phyloP scores from a whole-genome alignment of 2,797 vertebrate genomes.

The Schizothorax lantsangensis region DNA sequence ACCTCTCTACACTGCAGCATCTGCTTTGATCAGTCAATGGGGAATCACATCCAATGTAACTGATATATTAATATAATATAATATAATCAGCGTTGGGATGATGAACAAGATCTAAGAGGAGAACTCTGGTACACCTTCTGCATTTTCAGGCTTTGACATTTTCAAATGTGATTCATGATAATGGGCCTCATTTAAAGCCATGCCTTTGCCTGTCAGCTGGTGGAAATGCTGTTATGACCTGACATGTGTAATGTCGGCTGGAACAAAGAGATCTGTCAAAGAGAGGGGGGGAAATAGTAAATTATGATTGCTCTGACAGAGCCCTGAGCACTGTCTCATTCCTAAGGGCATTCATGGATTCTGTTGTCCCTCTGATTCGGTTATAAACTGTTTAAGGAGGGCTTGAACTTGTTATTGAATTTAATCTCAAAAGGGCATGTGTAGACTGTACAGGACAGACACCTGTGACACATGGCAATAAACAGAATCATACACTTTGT shows the following conservation, averaged over 20 bases:
- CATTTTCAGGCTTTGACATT: conserved; percentile 54
- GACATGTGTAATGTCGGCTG: conserved; percentile 54
- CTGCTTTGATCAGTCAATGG: conserved; percentile 62
- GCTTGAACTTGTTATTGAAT: conserved; percentile 57
- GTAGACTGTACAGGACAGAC: conserved; percentile 26
- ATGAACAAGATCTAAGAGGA: conserved; percentile 40
- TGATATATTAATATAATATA: conserved; percentile 60
- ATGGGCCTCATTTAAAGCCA: conserved; percentile 56
- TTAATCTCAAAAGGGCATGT: conserved; percentile 49
- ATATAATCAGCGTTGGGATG: conserved; percentile 56
- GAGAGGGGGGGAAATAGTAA: conserved; percentile 38
- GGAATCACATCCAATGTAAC: conserved; percentile 62
- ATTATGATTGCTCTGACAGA: conserved; percentile 54
- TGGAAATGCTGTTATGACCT: conserved; percentile 57
- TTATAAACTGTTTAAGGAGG: conserved; percentile 52
- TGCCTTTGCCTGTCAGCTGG: conserved; percentile 55
- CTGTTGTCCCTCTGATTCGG: conserved; percentile 55
- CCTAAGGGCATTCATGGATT: conserved; percentile 59
- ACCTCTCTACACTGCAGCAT: conserved; percentile 41
- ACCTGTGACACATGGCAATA: conserved; percentile 32
- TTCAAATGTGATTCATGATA: conserved; percentile 62
- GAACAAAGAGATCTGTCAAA: conserved; percentile 60
- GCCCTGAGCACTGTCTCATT: conserved; percentile 42
- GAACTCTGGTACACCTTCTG: conserved; percentile 46
- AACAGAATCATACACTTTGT: conserved; percentile 22